A percentile compares a stretch with the other conserved stretches of the same genome.
Evolutionary conservation across 30 jellyfish, hydroid and myxozoan species (phyloP).

Genomic region (Nemopilema nomurai): DNA sequence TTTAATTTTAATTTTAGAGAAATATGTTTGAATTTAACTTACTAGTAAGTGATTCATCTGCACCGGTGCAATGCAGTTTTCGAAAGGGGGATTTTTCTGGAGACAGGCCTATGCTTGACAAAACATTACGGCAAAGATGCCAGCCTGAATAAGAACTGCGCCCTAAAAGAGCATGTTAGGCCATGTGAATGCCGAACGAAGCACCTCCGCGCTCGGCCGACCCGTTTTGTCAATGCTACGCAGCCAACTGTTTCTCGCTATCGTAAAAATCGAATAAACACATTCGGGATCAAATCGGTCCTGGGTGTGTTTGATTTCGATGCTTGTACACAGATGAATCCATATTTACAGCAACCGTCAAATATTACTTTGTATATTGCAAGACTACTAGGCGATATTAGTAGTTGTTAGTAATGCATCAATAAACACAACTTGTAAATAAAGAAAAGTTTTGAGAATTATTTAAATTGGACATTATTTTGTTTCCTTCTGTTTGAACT

Average conservation of each 20-base stretch:
- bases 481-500: not conserved
- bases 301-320: not conserved
- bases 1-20: not conserved
- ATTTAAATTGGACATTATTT: not conserved
- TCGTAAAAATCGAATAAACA: not conserved
- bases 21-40: not conserved
- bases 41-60: too few relatives aligned
- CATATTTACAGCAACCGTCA: too few relatives aligned
- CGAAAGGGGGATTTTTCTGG: too few relatives aligned
- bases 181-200: too few relatives aligned
- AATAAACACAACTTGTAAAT: not conserved
- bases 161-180: too few relatives aligned
- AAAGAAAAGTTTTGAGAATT: not conserved
- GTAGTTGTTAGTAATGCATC: not conserved
- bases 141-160: too few relatives aligned
- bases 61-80: too few relatives aligned
- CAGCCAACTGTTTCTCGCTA: not conserved
- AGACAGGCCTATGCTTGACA: too few relatives aligned
- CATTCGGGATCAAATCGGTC: not conserved
- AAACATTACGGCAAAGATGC: too few relatives aligned
- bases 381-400: not conserved
- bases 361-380: not conserved
- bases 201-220: too few relatives aligned
- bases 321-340: not conserved
- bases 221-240: not conserved